Conservation (phyloP, 2,888 invertebrate genomes). For the Cryptocephalus moraei region DNA sequence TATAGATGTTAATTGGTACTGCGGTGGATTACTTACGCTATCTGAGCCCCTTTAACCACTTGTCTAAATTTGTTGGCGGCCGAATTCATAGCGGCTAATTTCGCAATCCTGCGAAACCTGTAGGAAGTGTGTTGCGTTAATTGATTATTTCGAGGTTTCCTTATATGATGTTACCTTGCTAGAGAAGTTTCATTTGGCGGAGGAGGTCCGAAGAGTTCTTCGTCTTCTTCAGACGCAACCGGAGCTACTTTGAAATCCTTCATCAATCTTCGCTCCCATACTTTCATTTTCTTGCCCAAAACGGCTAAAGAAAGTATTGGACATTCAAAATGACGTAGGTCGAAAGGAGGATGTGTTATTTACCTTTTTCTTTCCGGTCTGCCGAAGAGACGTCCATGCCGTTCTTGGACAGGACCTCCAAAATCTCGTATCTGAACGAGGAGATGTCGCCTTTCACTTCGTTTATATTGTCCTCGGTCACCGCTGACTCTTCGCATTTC, state of each 20-base stretch:
- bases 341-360: constrained; percentile 8
- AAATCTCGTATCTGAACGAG: constrained; percentile 80
- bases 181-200: constrained; percentile 50
- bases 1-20: neutral
- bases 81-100: constrained; percentile 59
- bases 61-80: constrained; percentile 65
- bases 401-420: constrained; percentile 80
- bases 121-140: neutral
- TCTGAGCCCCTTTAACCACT: constrained; percentile 49
- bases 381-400: constrained; percentile 75
- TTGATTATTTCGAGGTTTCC: neutral
- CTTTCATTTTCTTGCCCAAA: constrained; percentile 66
- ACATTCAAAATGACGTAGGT: neutral
- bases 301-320: constrained; percentile 42
- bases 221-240: constrained; percentile 51
- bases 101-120: constrained; percentile 65
- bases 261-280: constrained; percentile 82
- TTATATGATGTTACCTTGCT: constrained; percentile 31
- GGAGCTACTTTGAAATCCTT: constrained; percentile 81
- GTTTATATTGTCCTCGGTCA: constrained; percentile 89
- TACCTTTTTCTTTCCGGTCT: constrained; percentile 65
- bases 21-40: constrained; percentile 38
- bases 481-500: constrained; percentile 70
- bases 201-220: constrained; percentile 34
- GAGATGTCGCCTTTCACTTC: constrained; percentile 92